Evolutionary conservation across 2,797 vertebrate genomes (phyloP), one percentile per base, ranked within the genome.

Genomic region (Lutjanus campechanus): DNA sequence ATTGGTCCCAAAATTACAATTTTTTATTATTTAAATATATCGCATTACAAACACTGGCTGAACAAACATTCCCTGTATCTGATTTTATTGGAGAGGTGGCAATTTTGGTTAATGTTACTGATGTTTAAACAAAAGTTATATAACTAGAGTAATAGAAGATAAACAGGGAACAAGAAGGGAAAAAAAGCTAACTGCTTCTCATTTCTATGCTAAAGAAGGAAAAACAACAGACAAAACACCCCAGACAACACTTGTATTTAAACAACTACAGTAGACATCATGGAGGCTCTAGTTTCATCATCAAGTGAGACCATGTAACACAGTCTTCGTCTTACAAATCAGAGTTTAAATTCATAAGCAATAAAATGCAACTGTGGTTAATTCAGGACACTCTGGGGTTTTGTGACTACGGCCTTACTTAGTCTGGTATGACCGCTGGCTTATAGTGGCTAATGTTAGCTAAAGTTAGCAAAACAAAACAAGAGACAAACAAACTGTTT

Each of bases 11-110:
- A 56, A 69, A 63, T 44, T 4, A 43, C 15, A 63, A 44, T 12
- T 70, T 41, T 41, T 55, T 11, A 62, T 73, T 15, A 49, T 20
- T 63, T 66, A 8, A 16, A 56, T 40, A 12, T 47, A 59, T 69
- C 13, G 44, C n/a, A 68, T 64, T 61, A 44, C 36, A 55, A 50
- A 64, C 55, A 67, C 41, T 29, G 47, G 22, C 59, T 25, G 20
- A 43, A 15, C 40, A 80, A 46, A 56, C 25, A n/a, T 16, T 43
- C 8, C 69, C 13, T 19, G 0, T 50, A 0, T 44, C 47, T 29
- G 54, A 50, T 67, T 44, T 41, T 54, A 49, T 54, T 51, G 4
- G 16, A 46, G 29, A 16, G 3, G 13, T 11, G 20, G 2, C 15
- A 9, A 46, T 75, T 36, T 66, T 53, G 15, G 55, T 46, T 56